A percentile compares a stretch with the other conserved stretches of the same genome.
Evolutionary conservation across 2,113 vertebrate species (phyloP).

Genomic region (Antechinus flavipes): DNA sequence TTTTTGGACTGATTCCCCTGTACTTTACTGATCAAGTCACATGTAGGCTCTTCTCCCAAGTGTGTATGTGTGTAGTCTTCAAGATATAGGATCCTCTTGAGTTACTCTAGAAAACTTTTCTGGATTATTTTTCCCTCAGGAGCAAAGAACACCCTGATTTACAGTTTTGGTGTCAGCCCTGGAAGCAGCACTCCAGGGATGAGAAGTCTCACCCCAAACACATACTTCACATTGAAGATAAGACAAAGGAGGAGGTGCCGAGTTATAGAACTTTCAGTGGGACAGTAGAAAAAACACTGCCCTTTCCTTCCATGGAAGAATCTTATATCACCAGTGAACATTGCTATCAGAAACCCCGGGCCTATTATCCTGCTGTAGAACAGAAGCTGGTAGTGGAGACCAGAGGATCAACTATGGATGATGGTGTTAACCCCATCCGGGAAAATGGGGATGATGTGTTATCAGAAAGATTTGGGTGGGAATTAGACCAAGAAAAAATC

Average conservation of each 20-base stretch:
- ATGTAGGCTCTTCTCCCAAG: constrained; percentile 7
- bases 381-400: constrained; percentile 96
- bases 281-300: constrained; percentile 80
- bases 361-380: constrained; percentile 94
- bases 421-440: constrained; percentile 88
- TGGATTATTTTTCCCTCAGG: constrained; percentile 82
- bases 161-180: constrained; percentile 95
- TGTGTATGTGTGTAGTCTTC: background rate
- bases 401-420: constrained; percentile 90
- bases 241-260: constrained; percentile 82
- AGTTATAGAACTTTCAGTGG: constrained; percentile 88
- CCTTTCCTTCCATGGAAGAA: constrained; percentile 89
- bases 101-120: constrained; percentile 13
- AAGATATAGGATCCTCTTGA: constrained; percentile 26
- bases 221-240: constrained; percentile 82
- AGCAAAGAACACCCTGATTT: constrained; percentile 93
- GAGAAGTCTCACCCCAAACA: constrained; percentile 85
- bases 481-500: constrained; percentile 88
- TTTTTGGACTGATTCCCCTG: background rate
- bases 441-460: constrained; percentile 89
- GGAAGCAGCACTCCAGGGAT: constrained; percentile 86
- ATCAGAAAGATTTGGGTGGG: constrained; percentile 86
- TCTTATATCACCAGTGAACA: constrained; percentile 98
- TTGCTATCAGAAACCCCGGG: constrained; percentile 97
- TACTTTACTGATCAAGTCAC: background rate